Conservation (phyloP, 2,797 vertebrate genomes). For the Micropoecilia bifurca region DNA sequence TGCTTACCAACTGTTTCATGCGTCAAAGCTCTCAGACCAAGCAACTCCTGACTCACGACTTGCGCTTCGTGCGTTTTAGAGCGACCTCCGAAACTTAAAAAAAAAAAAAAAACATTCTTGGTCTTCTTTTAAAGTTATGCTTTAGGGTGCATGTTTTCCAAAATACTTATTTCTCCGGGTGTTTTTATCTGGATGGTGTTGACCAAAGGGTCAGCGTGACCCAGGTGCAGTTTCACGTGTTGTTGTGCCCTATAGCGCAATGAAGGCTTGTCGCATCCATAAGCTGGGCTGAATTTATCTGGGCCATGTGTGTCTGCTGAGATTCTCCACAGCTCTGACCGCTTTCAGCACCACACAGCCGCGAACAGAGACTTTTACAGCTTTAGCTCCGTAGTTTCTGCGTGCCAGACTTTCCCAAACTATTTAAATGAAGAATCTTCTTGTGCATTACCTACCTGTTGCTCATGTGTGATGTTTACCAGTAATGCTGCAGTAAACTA, state of each 20-base stretch:
- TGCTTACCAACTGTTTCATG: constrained; percentile 58
- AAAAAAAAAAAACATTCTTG: no score
- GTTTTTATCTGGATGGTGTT: background rate
- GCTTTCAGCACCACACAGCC: constrained; percentile 51
- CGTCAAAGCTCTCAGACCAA: constrained; percentile 57
- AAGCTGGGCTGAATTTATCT: constrained; percentile 42
- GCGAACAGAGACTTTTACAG: constrained; percentile 42
- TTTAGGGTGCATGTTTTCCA: constrained; percentile 1
- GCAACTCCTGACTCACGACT: constrained; percentile 68
- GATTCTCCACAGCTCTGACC: constrained; percentile 5
- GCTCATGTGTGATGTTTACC: constrained; percentile 43
- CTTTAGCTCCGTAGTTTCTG: constrained; percentile 16
- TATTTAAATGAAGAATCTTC: constrained; percentile 8
- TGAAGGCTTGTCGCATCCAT: constrained; percentile 59
- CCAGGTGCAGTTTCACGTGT: constrained; percentile 38
- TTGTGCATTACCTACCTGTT: constrained; percentile 65
- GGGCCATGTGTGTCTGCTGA: constrained; percentile 42
- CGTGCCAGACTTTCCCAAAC: background rate
- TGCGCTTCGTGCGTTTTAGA: constrained; percentile 26
- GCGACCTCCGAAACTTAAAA: constrained; percentile 6
- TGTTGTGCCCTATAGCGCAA: constrained; percentile 49
- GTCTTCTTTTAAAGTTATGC: constrained; percentile 4
- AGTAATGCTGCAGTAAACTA: background rate
- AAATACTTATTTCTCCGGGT: background rate
- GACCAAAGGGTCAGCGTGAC: constrained; percentile 8